phyloP scores from a whole-genome alignment of 2,113 vertebrate genomes.

The Genyomyrus donnyi region DNA sequence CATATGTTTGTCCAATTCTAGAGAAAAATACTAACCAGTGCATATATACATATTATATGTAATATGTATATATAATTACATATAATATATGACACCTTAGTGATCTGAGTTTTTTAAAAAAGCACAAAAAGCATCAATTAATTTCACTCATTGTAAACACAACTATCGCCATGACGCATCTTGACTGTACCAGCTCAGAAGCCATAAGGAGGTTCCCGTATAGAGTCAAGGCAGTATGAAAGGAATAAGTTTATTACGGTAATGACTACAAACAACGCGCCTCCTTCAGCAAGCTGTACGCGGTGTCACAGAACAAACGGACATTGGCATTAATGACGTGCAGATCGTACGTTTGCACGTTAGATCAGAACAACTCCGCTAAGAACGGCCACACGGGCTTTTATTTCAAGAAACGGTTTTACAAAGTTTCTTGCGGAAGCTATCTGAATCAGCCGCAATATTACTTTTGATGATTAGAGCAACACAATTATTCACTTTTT shows the following conservation, averaged over 20 bases:
- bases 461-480: not conserved
- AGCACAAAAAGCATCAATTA: not conserved
- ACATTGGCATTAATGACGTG: not conserved
- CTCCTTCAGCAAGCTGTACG: not conserved
- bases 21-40: not conserved
- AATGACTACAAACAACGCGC: not conserved
- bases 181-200: not conserved
- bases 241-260: not conserved
- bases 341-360: not conserved
- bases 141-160: not conserved
- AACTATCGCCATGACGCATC: not conserved
- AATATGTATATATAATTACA: too few relatives aligned
- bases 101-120: not conserved
- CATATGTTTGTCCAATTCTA: not conserved
- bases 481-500: not conserved
- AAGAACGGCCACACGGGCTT: not conserved
- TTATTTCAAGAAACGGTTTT: not conserved
- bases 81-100: not conserved
- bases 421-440: not conserved
- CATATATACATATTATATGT: not conserved
- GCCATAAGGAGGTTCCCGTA: not conserved
- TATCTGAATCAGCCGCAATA: not conserved
- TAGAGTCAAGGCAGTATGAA: not conserved
- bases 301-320: not conserved
- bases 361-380: not conserved